Base-by-base conservation (phyloP, 2,797 vertebrate genomes). In the Myripristis murdjan region DNA sequence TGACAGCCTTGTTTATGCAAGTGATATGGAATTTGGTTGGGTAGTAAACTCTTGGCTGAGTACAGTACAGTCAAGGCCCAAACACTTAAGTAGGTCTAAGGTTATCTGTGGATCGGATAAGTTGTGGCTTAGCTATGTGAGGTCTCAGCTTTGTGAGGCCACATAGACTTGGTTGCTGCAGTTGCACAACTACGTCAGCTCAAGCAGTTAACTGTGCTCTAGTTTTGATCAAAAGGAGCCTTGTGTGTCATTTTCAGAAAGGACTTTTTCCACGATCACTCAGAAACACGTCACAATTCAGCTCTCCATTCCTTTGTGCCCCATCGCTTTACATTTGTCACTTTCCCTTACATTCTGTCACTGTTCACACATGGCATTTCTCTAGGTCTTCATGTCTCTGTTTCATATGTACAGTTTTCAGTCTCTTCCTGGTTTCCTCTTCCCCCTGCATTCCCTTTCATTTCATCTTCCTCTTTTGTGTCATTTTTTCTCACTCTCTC, bases 401-500 rank as follows among this genome's bases (percentile, higher is more conserved):
- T 75, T 44, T 69, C 52, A 59, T 22, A 48, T 41, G n/a, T 8
- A 15, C 57, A 18, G 14, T 58, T 23, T 52, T 48, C 31, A 46
- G 68, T 65, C 39, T 76, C 56, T 56, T 65, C 53, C 54, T 51
- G 5, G 43, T 68, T 71, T 51, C 70, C 62, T 70, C 52, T 67
- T 79, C 60, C 67, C 52, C 43, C 47, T 54, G 6, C 6, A 2
- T 69, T 70, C 28, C 6, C 28, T 80, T 84, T 77, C 47, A 39
- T 77, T 60, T 47, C 37, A 24, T 62, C 75, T 74, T 86, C 78
- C 49, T 77, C 70, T n/a, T 77, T 71, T 81, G 20, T 64, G 66
- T 35, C 60, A 31, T n/a, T 35, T 23, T 28, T 1, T 1, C 60
- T 77, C 44, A 23, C 55, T 58, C 73, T 69, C 18, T 35, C 3